Percentiles rank a stretch among this genome's conserved stretches.
These are phyloP conservation scores for Nephrotoma guestfalica DNA, from an alignment of 2,888 invertebrate genomes.

Conservation along the genomic window DNA sequence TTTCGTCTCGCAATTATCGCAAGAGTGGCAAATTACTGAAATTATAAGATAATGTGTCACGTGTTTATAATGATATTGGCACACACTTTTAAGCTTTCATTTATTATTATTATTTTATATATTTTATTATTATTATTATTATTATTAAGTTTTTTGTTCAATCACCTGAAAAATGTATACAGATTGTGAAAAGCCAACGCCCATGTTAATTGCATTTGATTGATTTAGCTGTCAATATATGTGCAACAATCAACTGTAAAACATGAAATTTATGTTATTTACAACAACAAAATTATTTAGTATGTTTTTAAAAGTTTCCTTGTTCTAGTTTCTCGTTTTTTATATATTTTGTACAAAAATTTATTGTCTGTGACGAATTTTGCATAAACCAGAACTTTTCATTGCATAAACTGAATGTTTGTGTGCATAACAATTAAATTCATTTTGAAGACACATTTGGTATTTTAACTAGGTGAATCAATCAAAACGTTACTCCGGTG, in stretches of 20 bases:
- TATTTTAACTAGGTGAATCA: neutral
- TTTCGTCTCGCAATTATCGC: neutral
- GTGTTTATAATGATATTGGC: slow-evolving; percentile 17
- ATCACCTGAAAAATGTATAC: neutral
- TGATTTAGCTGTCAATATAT: neutral
- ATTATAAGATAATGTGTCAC: slow-evolving; percentile 6
- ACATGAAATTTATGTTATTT: neutral
- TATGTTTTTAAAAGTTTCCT: neutral
- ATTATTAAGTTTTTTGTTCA: neutral
- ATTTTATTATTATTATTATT: slow-evolving; percentile 2
- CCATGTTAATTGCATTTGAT: neutral
- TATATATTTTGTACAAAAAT: neutral
- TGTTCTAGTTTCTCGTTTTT: neutral
- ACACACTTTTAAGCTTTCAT: slow-evolving; percentile 15
- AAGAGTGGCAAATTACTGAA: neutral
- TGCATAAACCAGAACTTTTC: neutral
- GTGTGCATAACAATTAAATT: neutral
- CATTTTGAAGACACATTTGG: neutral
- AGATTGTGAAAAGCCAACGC: neutral
- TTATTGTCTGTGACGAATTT: neutral
- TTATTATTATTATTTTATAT: neutral
- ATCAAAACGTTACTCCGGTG: neutral
- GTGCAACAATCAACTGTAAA: neutral
- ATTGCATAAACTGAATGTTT: neutral
- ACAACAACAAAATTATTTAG: neutral